phyloP scores from a whole-genome alignment of 2,888 invertebrate genomes.

The Lumbricus terrestris region DNA sequence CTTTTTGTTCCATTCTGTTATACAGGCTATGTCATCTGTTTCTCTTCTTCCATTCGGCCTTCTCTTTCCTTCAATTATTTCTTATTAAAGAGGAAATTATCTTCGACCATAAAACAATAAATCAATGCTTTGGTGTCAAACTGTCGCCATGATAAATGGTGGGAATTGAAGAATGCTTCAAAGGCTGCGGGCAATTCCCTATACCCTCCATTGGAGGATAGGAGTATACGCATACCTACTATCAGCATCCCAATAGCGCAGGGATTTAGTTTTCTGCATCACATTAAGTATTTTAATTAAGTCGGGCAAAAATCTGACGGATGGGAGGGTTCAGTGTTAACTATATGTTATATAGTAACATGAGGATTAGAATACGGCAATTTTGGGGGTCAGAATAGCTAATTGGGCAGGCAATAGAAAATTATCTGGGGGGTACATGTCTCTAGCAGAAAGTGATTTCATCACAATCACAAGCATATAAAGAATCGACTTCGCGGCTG shows the following conservation, averaged over 20 bases:
- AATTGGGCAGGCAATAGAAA: not conserved
- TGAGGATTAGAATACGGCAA: not conserved
- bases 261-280: not conserved
- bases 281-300: not conserved
- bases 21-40: too few species aligned
- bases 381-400: not conserved
- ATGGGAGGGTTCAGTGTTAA: not conserved
- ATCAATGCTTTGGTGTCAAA: not conserved
- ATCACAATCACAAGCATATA: not conserved
- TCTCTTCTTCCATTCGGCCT: too few species aligned
- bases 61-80: too few species aligned
- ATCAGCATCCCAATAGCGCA: not conserved
- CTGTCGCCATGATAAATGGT: not conserved
- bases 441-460: not conserved
- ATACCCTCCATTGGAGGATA: not conserved
- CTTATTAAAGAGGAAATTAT: not conserved
- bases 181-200: too few species aligned
- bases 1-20: too few species aligned
- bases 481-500: not conserved
- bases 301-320: not conserved
- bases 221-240: too few species aligned
- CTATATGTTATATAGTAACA: not conserved
- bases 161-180: not conserved
- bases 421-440: not conserved
- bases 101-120: not conserved